Base-by-base conservation (phyloP, 2,888 invertebrate species). In the Harpalus rubripes region DNA sequence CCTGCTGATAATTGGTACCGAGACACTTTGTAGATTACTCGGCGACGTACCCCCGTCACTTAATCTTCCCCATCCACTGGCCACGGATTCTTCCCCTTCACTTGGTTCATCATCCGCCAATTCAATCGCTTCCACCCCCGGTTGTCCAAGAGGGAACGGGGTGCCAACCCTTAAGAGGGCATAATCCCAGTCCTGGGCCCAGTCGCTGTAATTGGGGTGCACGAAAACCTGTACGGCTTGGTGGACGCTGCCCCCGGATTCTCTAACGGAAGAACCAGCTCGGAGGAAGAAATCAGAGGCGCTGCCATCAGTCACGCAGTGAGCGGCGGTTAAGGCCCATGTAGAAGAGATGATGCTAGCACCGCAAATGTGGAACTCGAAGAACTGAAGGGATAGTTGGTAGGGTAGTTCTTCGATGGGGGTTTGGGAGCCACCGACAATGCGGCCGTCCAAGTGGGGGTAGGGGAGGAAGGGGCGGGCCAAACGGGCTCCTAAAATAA, bases 321-420 rank as follows among this genome's bases (percentile, higher is more conserved):
- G 89, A 26, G 88, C 89, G 78, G 87, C 89, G n/a, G 89, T 90
- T 7, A 89, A 56, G 18, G 86, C 87, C 41, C 83, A 86, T n/a
- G 79, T 86, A 0, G 65, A 8, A 26, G 85, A 84, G 65, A 89
- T 87, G 79, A 89, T 44, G 44, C 44, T 44, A 6, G 44, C 44
- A 10, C 44, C 44, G 44, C 44, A 44, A 10, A 88, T 88, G 26
- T 22, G 22, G 3, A 81, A 76, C 8, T 86, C 87, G 18, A n/a
- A n/a, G n/a, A 68, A 86, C 76, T 86, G 86, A 4, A 89, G 84
- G 0, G 89, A 88, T 7, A 88, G 65, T 86, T 89, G 89, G 81
- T 89, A 87, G 0, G 89, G 89, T 78, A 86, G 87, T 32, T 88
- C 87, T 56, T 85, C 85, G 44, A 89, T 89, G 22, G 86, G 76